Base-by-base conservation (phyloP, 2,113 vertebrate genomes). In the Gasterosteus nipponicus region DNA sequence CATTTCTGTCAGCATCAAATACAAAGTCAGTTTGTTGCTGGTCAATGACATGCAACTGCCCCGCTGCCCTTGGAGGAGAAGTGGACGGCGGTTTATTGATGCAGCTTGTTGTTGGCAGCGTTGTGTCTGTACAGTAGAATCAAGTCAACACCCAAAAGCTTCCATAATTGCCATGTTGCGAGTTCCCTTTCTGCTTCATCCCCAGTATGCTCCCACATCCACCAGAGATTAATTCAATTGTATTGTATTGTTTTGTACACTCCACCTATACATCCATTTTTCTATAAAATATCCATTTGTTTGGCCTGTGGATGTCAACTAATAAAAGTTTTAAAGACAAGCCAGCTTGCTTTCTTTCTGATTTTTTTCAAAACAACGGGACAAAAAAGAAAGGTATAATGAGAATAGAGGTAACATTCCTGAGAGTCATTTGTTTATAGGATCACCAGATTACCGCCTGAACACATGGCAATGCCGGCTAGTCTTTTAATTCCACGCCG, bases 271-370 rank as follows among this genome's bases (percentile, higher is more conserved):
- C 8, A 6, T 38, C 1, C 35, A 22, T 71, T 70, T 18, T 57
- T 42, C 54, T 33, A 46, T 66, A 53, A 66, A 64, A 22, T 29
- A 44, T 75, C 38, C 18, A 69, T 61, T 67, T 49, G 15, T 73
- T 58, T 26, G 12, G 26, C 71, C 68, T 81, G 63, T 77, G n/a
- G 44, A 58, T 83, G 83, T 86, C 53, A 42, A 78, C 63, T 56
- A 92, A 89, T 92, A 91, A 91, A 91, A 31, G 18, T 82, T 75
- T 65, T 68, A 61, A 84, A 87, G 15, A 77, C 44, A 7, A 19
- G 11, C 18, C 19, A n/a, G 60, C 29, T 33, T 71, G 12, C 9
- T 60, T 49, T 81, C 29, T 69, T 16, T 56, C 63, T 22, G 0
- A 16, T 22, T 49, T 75, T 57, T 2, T 41, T 53, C 3, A 46